A percentile compares a stretch with the other conserved stretches of the same genome.
phyloP scores from a whole-genome alignment of 2,113 vertebrate genomes.

The Gavia stellata region DNA sequence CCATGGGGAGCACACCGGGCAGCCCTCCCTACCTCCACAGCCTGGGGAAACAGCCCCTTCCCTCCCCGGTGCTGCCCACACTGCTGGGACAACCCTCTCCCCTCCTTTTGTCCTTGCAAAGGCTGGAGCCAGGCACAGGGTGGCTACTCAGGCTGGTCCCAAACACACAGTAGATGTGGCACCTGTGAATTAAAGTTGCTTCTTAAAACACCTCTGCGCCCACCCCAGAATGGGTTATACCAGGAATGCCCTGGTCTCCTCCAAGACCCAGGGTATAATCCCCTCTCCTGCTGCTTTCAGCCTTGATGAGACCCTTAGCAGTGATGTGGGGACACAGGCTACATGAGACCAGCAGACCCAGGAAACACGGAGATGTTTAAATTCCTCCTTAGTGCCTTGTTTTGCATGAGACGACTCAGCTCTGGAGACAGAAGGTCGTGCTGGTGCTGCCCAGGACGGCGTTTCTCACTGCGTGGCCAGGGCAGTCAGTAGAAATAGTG shows the following conservation, averaged over 20 bases:
- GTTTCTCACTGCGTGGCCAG: accelerated
- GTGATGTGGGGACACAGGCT: background rate
- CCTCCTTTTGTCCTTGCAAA: background rate
- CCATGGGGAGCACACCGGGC: accelerated
- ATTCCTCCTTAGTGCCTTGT: background rate
- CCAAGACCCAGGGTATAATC: background rate
- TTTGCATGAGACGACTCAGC: background rate
- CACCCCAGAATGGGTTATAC: background rate
- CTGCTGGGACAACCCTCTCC: background rate
- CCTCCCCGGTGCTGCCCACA: accelerated
- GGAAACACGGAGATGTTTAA: background rate
- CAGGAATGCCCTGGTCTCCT: background rate
- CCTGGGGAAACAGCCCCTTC: background rate
- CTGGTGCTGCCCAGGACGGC: accelerated
- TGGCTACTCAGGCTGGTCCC: accelerated
- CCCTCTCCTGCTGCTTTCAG: background rate
- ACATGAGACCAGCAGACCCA: background rate
- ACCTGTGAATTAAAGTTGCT: background rate
- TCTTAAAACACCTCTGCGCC: background rate
- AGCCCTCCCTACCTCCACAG: background rate
- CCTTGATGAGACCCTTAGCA: background rate
- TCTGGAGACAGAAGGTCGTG: background rate
- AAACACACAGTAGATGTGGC: background rate
- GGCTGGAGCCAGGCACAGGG: background rate
- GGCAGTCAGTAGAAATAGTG: background rate